phyloP scores from a whole-genome alignment of 2,113 vertebrate species.

The Hymenochirus boettgeri region DNA sequence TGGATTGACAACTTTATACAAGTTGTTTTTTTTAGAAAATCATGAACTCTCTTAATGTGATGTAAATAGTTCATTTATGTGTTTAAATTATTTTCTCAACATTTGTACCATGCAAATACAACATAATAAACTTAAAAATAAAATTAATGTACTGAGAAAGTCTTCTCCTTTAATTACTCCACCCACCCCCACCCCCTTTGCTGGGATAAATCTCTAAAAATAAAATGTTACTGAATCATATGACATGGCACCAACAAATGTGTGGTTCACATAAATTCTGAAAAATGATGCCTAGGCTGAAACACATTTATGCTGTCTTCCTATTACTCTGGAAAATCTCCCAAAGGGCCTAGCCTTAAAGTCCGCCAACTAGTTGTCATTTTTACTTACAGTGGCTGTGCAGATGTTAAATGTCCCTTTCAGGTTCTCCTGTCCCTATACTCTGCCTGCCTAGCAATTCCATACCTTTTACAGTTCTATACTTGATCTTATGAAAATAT shows the following conservation, averaged over 20 bases:
- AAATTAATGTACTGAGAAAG: not conserved
- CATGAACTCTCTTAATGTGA: not conserved
- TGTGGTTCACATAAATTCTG: not conserved
- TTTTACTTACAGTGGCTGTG: no score
- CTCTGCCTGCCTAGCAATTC: no score
- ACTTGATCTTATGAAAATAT: no score
- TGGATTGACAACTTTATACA: constrained; percentile 6
- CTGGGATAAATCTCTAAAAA: constrained; percentile 1
- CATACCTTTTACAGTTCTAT: no score
- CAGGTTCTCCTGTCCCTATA: no score
- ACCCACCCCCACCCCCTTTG: no score
- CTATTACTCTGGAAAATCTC: no score
- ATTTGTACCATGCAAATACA: not conserved
- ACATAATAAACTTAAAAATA: not conserved
- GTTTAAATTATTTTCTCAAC: constrained; percentile 1
- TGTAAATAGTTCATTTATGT: constrained; percentile 1
- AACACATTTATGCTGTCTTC: no score
- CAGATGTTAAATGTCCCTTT: no score
- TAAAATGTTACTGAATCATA: not conserved
- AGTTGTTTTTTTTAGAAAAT: constrained; percentile 28
- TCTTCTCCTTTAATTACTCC: not conserved
- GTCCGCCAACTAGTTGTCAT: no score
- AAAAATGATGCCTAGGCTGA: not conserved
- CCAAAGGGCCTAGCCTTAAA: no score
- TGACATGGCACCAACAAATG: not conserved